Conservation (phyloP, 1,140 invertebrate species). For the Drosophila nigromelanica region DNA sequence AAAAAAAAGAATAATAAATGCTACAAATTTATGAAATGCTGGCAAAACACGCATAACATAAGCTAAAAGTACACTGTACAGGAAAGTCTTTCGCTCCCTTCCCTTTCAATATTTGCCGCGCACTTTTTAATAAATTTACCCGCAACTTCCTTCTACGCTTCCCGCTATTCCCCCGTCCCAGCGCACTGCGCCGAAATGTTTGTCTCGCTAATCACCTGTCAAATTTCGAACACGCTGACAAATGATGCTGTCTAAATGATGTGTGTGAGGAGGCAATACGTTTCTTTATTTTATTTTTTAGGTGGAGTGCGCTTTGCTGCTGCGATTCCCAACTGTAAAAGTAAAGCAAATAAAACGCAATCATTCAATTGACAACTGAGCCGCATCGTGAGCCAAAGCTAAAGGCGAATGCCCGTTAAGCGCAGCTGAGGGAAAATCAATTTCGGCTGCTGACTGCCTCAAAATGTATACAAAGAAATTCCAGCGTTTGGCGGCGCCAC, state of each 20-base stretch:
- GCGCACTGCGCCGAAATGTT: conserved; percentile 47
- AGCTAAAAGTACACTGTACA: too few species aligned
- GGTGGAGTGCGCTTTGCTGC: too few species aligned
- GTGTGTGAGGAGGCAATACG: background rate
- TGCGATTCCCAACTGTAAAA: conserved; percentile 35
- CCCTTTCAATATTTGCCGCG: too few species aligned
- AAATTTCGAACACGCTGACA: conserved; percentile 71
- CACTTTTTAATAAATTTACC: too few species aligned
- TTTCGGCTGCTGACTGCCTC: conserved; percentile 50
- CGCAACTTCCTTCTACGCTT: too few species aligned
- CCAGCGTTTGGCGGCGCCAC: conserved; percentile 43
- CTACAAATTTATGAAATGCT: too few species aligned
- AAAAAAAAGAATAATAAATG: too few species aligned
- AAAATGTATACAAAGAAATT: conserved; percentile 57
- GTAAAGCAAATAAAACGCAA: conserved; percentile 75
- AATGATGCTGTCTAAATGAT: conserved; percentile 54
- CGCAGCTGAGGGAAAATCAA: conserved; percentile 67
- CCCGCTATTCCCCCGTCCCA: conserved; percentile 6
- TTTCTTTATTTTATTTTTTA: background rate
- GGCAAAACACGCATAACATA: too few species aligned
- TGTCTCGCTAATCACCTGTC: conserved; percentile 74
- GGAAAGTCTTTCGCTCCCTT: too few species aligned
- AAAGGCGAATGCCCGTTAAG: conserved; percentile 17
- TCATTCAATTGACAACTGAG: conserved; percentile 75
- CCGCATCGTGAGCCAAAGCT: conserved; percentile 34